Base-by-base conservation (phyloP, 1,140 invertebrate genomes). In the Paramacrobiotus metropolitanus region DNA sequence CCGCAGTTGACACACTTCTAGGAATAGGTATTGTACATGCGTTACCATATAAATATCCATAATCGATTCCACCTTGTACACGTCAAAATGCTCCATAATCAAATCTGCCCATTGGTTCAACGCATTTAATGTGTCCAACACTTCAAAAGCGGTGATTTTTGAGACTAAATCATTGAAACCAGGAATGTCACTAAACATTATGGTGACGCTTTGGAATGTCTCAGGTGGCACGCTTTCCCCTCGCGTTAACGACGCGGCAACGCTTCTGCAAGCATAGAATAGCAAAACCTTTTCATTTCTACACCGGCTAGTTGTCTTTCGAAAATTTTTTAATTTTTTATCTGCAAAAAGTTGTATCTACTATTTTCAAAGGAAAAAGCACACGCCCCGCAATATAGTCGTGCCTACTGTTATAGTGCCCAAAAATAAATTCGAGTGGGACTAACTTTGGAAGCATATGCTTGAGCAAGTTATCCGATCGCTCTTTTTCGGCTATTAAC, bases 51-150 rank as follows among this genome's bases (percentile, higher is more conserved):
- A 83, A 1, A 80, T 80, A 65, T 82, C 81, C 0, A 80, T 80
- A 59, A 82, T 80, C 0, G 80, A 81, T 66, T 82, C 80, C 28
- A 40, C 34, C n/a, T 40, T 86, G 68, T 86, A 85, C 0, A 85
- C 83, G 67, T 85, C 84, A 68, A 84, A 85, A 67, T 81, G 77
- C 0, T 79, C 81, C 66, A 86, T 84, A 31, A 86, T 83, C 0
- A 80, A 79, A 68, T 86, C 84, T 65, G 83, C 85, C 63, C 79
- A 81, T 0, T 83, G 84, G 71, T 85, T 86, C 1, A 86, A 70
- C 68, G 85, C 82, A 68, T 86, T 86, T 2, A 86, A 72, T 31
- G 85, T 77, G 65, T 82, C 79, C 40, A 85, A 83, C 1, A 85
- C 81, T 9, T 9, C 34, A 9, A 40, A n/a, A 15, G 34, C 9